phyloP scores from a whole-genome alignment of 2,888 invertebrate genomes.

The Drosophila anomalata region DNA sequence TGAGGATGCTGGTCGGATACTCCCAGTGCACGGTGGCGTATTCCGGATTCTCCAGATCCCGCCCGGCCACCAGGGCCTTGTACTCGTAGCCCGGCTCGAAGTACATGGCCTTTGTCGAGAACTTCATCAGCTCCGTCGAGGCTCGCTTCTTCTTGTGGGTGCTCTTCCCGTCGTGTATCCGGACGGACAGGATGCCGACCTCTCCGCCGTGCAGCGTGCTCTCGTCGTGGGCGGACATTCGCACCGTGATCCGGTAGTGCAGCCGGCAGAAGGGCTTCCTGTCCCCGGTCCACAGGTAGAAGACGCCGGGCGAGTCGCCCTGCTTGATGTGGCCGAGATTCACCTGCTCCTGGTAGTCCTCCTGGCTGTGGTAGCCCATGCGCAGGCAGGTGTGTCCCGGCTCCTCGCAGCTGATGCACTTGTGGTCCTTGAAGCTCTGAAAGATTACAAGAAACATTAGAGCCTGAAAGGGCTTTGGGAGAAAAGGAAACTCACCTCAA shows the following conservation, averaged over 20 bases:
- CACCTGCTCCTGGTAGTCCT: constrained; percentile 85
- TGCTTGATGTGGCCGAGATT: constrained; percentile 84
- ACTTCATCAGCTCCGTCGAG: constrained; percentile 86
- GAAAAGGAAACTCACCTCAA: constrained; percentile 85
- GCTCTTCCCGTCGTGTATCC: constrained; percentile 85
- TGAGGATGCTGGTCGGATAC: constrained; percentile 90
- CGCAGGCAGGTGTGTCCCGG: constrained; percentile 88
- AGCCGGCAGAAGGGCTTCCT: constrained; percentile 91
- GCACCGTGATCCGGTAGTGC: constrained; percentile 91
- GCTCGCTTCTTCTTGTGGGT: constrained; percentile 3
- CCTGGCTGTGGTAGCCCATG: constrained; percentile 87
- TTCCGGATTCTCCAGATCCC: constrained; percentile 88
- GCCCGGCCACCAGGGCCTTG: constrained; percentile 88
- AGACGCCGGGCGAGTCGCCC: constrained; percentile 84
- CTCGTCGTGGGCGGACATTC: constrained; percentile 89
- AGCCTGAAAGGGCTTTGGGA: neutral
- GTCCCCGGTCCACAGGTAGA: constrained; percentile 90
- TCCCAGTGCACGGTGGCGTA: constrained; percentile 91
- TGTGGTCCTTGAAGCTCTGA: constrained; percentile 87
- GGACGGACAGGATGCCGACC: constrained; percentile 89
- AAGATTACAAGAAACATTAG: neutral
- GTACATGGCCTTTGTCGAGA: constrained; percentile 85
- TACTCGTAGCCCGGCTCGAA: constrained; percentile 89
- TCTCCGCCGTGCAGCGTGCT: constrained; percentile 91
- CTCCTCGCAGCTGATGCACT: constrained; percentile 88